phyloP scores from a whole-genome alignment of 2,888 invertebrate species.

The Emmelina monodactyla region DNA sequence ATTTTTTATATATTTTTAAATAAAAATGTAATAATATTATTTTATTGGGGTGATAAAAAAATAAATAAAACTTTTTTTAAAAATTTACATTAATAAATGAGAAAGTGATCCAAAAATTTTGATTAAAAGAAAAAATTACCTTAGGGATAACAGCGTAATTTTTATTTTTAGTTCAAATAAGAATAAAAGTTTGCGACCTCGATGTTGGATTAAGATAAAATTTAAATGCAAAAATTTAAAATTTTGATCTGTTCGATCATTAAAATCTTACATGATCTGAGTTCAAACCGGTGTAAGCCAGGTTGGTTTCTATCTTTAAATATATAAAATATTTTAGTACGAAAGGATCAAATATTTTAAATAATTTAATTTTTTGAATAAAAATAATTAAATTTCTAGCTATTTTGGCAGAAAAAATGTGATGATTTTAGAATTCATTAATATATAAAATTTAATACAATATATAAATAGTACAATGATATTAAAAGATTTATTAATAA shows the following conservation, averaged over 20 bases:
- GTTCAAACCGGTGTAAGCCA: constrained; percentile 87
- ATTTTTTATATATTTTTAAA: constrained; percentile 20
- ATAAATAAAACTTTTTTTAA: constrained; percentile 64
- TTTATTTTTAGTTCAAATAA: constrained; percentile 77
- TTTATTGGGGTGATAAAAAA: constrained; percentile 73
- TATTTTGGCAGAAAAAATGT: constrained; percentile 76
- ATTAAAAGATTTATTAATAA: constrained; percentile 45
- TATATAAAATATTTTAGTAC: constrained; percentile 72
- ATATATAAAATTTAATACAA: constrained; percentile 45
- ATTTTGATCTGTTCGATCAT: constrained; percentile 83
- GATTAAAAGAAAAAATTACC: constrained; percentile 77
- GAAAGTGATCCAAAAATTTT: constrained; percentile 62
- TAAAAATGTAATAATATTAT: constrained; percentile 39
- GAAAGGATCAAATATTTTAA: constrained; percentile 75
- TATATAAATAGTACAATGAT: constrained; percentile 65
- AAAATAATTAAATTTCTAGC: constrained; percentile 32
- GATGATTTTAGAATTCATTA: constrained; percentile 74
- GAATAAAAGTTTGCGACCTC: constrained; percentile 83
- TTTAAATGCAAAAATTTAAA: constrained; percentile 72
- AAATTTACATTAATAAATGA: constrained; percentile 41
- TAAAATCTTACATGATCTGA: constrained; percentile 88
- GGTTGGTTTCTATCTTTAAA: constrained; percentile 85
- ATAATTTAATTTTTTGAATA: constrained; percentile 45
- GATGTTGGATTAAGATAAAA: constrained; percentile 86
- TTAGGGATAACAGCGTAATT: constrained; percentile 88